Conservation (phyloP, 35 echinoderm and acorn worm genomes). For the Anneissia japonica region DNA sequence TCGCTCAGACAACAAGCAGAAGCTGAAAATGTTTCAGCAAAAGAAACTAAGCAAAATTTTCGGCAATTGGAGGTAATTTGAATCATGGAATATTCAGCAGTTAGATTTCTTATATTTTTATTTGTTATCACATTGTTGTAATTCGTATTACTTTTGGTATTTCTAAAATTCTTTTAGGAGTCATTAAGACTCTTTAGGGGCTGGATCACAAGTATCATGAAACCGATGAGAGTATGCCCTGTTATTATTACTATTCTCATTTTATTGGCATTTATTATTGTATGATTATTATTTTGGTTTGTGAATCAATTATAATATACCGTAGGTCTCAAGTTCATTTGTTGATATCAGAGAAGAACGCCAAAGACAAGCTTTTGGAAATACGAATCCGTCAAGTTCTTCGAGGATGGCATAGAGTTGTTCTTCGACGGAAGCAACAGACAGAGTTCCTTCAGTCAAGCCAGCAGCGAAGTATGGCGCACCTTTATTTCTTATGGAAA, state of each 20-base stretch:
- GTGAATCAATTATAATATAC: too few relatives aligned
- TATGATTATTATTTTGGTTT: too few relatives aligned
- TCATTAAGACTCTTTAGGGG: too few relatives aligned
- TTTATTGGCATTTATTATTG: too few relatives aligned
- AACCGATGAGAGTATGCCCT: too few relatives aligned
- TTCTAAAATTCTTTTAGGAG: too few relatives aligned
- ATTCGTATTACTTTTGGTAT: too few relatives aligned
- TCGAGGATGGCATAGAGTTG: not conserved
- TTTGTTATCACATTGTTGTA: too few relatives aligned
- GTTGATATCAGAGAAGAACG: not conserved
- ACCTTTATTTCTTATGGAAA: not conserved
- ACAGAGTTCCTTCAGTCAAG: not conserved
- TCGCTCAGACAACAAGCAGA: not conserved
- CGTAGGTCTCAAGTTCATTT: not conserved
- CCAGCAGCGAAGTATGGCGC: not conserved
- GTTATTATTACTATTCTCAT: too few relatives aligned
- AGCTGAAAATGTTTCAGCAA: not conserved
- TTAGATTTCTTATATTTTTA: too few relatives aligned
- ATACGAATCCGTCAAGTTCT: not conserved
- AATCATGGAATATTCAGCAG: too few relatives aligned
- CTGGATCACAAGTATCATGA: too few relatives aligned
- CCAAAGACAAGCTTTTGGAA: not conserved
- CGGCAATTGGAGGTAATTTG: not conserved
- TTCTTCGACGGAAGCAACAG: not conserved
- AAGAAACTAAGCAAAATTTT: not conserved